Evolutionary conservation across 2,888 invertebrate genomes (phyloP).

Genomic region (Argyresthia albistria): DNA sequence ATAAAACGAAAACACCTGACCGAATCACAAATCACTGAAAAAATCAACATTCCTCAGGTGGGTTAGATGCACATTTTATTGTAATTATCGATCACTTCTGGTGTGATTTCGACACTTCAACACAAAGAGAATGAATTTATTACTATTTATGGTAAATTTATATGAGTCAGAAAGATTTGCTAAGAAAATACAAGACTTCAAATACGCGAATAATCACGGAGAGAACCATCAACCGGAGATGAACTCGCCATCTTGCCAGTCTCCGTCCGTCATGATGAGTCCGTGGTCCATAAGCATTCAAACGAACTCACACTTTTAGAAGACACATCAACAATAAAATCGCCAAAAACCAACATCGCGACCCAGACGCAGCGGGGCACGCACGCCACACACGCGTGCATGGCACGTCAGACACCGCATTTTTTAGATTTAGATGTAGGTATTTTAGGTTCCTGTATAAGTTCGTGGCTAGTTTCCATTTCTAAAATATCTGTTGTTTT

Average conservation of each 20-base stretch:
- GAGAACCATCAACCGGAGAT: conserved; percentile 64
- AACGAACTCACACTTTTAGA: no score
- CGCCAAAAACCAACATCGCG: no score
- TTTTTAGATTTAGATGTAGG: no score
- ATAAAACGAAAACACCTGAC: conserved; percentile 73
- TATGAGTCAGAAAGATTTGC: conserved; percentile 33
- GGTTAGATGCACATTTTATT: conserved; percentile 38
- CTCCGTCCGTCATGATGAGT: conserved; percentile 17
- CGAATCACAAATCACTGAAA: conserved; percentile 75
- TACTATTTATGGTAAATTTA: conserved; percentile 34
- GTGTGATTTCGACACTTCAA: conserved; percentile 35
- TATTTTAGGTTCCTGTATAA: no score
- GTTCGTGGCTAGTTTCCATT: no score
- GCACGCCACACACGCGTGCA: no score
- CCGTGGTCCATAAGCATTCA: neutral
- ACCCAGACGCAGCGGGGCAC: no score
- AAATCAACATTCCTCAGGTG: conserved; percentile 78
- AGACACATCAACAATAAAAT: no score
- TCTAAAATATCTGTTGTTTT: no score
- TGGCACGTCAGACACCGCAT: no score
- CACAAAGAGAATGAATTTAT: conserved; percentile 31
- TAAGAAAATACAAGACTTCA: conserved; percentile 41
- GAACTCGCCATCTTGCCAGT: conserved; percentile 72
- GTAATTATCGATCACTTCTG: conserved; percentile 9
- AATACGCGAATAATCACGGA: conserved; percentile 54